Evolutionary conservation across 2,797 vertebrate genomes (phyloP).

Genomic region (Cynopterus sphinx): DNA sequence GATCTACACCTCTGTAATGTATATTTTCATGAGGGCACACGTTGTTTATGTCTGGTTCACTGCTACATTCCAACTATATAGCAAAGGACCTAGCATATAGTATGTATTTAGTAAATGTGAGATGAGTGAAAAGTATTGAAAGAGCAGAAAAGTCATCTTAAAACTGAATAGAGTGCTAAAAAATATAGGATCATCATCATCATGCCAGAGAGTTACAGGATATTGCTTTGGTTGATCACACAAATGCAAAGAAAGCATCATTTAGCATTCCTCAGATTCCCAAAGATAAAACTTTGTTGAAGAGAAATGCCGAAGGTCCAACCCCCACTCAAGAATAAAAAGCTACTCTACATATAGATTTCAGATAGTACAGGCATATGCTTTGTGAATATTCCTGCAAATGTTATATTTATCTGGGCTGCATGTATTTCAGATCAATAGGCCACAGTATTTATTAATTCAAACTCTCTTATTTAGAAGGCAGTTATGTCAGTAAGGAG

Average conservation of each 20-base stretch:
- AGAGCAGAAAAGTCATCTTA: not conserved
- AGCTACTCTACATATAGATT: not conserved
- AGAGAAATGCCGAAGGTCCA: not conserved
- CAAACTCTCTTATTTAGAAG: conserved; percentile 37
- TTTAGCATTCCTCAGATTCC: conserved; percentile 27
- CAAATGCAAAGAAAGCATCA: conserved; percentile 29
- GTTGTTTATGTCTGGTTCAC: not conserved
- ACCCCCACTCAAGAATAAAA: not conserved
- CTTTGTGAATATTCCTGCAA: not conserved
- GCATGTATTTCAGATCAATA: conserved; percentile 40
- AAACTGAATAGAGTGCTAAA: not conserved
- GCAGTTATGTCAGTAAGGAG: not conserved
- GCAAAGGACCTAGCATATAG: not conserved
- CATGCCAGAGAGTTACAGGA: not conserved
- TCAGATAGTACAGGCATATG: not conserved
- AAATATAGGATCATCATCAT: not conserved
- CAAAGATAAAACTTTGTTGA: not conserved
- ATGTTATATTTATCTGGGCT: conserved; percentile 14
- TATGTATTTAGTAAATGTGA: not conserved
- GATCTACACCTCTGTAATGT: not conserved
- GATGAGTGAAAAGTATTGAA: not conserved
- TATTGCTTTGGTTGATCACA: not conserved
- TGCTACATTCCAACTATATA: not conserved
- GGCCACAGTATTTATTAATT: conserved; percentile 25
- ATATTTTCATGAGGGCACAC: not conserved